Percentiles rank a stretch among this genome's conserved stretches.
Evolutionary conservation across 2,888 invertebrate species (phyloP).

Genomic region (Drepanosiphum platanoidis): DNA sequence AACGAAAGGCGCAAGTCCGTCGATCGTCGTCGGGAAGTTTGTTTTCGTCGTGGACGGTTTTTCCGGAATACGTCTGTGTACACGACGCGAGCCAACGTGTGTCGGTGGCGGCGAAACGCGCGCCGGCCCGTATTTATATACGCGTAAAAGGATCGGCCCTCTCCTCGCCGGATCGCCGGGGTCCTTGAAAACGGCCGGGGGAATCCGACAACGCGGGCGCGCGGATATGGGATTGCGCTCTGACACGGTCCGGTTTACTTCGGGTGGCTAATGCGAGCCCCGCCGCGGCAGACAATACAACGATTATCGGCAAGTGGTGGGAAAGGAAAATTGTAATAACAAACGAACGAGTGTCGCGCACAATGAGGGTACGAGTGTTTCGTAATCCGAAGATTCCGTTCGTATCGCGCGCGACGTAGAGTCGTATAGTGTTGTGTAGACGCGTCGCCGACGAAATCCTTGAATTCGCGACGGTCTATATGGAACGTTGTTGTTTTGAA

Average conservation of each 20-base stretch:
- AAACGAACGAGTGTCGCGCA: background rate
- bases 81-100: slow-evolving; percentile 27
- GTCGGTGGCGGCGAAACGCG: background rate
- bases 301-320: background rate
- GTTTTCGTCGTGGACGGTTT: background rate
- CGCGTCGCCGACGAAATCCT: slow-evolving; percentile 4
- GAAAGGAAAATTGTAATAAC: background rate
- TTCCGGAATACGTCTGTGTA: background rate
- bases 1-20: too few relatives aligned
- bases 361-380: background rate
- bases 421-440: background rate
- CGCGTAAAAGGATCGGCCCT: too few relatives aligned
- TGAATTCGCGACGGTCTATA: slow-evolving; percentile 45
- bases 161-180: background rate
- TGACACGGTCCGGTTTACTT: background rate
- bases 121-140: background rate
- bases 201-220: background rate
- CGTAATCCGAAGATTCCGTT: slow-evolving; percentile 31
- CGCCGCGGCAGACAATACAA: background rate
- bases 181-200: background rate
- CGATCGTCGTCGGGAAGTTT: background rate
- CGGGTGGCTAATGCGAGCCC: background rate
- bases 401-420: background rate
- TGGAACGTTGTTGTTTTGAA: background rate
- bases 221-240: background rate